Evolutionary conservation across 2,797 vertebrate genomes (phyloP), one percentile per base, ranked within the genome.

Genomic region (Steatocranus sp.): DNA sequence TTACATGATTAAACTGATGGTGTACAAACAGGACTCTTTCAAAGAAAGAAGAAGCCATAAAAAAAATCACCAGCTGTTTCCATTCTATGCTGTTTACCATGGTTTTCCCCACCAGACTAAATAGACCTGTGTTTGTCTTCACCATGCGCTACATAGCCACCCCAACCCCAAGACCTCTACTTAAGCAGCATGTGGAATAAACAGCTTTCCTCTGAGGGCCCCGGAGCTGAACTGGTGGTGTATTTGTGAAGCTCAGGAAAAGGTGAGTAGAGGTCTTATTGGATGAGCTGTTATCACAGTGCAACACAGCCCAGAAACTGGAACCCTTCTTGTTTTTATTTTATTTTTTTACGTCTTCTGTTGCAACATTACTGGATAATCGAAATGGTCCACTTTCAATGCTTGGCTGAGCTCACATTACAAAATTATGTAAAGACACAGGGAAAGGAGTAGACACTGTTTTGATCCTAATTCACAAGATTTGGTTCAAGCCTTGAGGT

Each of bases 51-150:
- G 80, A 84, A 80, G 85, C 80, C 82, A 81, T 70, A 34, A 87
- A 84, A 91, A 89, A 91, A 87, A 91, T 88, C 90, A 75, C 88
- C 93, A 93, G 91, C 92, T 95, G 95, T 91, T 94, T 95, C 90
- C 89, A 89, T 93, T 91, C 88, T 92, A 86, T 86, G 87, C 89
- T 93, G 91, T 95, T 95, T 95, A 94, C 93, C 88, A 88, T 83
- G 82, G 89, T 91, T 94, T 93, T 85, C 89, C 91, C 90, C 80
- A 87, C 78, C 88, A 94, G 94, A 95, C 94, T 94, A 95, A 95
- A 95, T 94, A 95, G 92, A 89, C 83, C 92, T 75, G 91, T 94
- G 94, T 96, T 95, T 96, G 95, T 95, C 91, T 92, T 93, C 88
- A 88, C 92, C 88, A 82, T 89, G 92, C 89, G 89, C 91, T 94